Evolutionary conservation across 2,888 invertebrate genomes (phyloP).

Genomic region (Melikaiella ostensackeni): DNA sequence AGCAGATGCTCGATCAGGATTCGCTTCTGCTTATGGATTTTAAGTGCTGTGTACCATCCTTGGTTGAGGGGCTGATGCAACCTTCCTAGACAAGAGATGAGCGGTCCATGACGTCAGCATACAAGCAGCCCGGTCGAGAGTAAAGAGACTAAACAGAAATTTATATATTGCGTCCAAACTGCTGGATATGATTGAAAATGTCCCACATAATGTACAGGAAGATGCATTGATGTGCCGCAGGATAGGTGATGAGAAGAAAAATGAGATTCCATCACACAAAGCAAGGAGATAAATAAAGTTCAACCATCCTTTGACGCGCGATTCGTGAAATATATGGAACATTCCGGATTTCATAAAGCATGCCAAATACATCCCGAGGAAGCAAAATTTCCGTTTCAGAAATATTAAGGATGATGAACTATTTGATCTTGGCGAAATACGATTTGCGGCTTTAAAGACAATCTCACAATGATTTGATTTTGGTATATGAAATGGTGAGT

Average conservation of each 20-base stretch:
- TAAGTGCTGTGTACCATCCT: not conserved
- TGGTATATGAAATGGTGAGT: not conserved
- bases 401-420: not conserved
- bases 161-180: slow-evolving; percentile 44
- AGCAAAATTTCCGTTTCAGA: not conserved
- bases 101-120: slow-evolving; percentile 51
- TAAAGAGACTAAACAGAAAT: slow-evolving; percentile 45
- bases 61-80: slow-evolving; percentile 37
- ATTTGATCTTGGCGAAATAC: not conserved
- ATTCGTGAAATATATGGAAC: slow-evolving; percentile 34
- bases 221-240: slow-evolving; percentile 49
- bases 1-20: slow-evolving; percentile 8
- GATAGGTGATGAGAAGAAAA: slow-evolving; percentile 50
- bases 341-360: slow-evolving; percentile 5
- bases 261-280: slow-evolving; percentile 47
- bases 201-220: slow-evolving; percentile 46
- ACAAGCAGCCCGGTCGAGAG: slow-evolving; percentile 44
- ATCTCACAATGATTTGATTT: not conserved
- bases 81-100: slow-evolving; percentile 48
- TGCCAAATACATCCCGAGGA: not conserved
- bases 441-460: slow-evolving; percentile 2
- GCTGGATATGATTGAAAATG: slow-evolving; percentile 54
- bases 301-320: not conserved
- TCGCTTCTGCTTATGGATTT: slow-evolving; percentile 26
- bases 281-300: slow-evolving; percentile 44